A percentile compares a stretch with the other conserved stretches of the same genome.
Conservation (phyloP, 2,113 vertebrate genomes). For the Ondatra zibethicus region DNA sequence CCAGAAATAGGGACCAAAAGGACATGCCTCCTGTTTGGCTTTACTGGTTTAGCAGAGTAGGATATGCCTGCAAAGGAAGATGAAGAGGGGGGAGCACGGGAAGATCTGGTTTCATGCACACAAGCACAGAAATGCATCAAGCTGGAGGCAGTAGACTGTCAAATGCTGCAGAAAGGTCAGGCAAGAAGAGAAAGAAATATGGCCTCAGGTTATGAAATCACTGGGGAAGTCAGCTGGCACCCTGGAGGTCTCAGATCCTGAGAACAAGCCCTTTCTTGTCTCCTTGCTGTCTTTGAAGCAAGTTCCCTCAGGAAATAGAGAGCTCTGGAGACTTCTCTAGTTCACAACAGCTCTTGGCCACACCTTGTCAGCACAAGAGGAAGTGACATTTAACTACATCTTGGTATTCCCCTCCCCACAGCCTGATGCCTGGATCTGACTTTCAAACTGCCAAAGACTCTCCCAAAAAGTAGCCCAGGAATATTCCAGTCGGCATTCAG, state of each 20-base stretch:
- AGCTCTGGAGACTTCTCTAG: constrained; percentile 1
- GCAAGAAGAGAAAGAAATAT: not conserved
- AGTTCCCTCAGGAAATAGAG: constrained; percentile 29
- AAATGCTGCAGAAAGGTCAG: not conserved
- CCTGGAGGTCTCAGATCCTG: constrained; percentile 1
- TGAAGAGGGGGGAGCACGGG: not conserved
- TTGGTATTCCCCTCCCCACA: not conserved
- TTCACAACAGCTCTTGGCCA: constrained; percentile 15
- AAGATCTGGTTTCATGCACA: not conserved
- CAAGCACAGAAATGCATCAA: not conserved
- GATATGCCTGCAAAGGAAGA: not conserved
- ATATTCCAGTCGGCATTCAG: constrained; percentile 50
- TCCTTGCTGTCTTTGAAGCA: constrained; percentile 39
- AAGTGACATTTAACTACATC: constrained; percentile 24
- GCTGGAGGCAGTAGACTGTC: not conserved
- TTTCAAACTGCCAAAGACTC: constrained; percentile 44
- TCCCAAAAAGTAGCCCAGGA: constrained; percentile 22
- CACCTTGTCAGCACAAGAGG: constrained; percentile 55
- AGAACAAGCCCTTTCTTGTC: not conserved
- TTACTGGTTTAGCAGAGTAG: not conserved
- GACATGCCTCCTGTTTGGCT: not conserved
- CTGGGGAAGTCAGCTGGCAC: not conserved
- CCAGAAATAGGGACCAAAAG: not conserved
- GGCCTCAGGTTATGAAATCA: not conserved
- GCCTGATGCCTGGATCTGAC: not conserved